Evolutionary conservation across 2,888 invertebrate genomes (phyloP), one percentile per base, ranked within the genome.

Genomic region (Metacarcinus magister): DNA sequence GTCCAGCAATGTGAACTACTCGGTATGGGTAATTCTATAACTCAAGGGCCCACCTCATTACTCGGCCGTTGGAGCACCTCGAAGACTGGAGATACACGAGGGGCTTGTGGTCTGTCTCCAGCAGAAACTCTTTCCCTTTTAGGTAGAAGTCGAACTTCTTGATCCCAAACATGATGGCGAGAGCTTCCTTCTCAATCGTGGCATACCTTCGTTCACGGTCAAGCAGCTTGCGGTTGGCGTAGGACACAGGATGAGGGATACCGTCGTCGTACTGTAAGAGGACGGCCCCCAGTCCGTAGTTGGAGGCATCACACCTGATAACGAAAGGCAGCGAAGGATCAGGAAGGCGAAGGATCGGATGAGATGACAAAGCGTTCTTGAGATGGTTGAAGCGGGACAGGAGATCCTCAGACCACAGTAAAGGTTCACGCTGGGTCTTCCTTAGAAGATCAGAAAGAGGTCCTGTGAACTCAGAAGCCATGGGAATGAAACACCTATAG

Each of bases 31-130:
- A 95, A 0, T 87, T 10, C 44, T 93, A 89, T 7, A 93, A 16
- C 0, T 5, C 0, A 13, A 95, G 46, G 19, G 94, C 95, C 94
- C 95, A 95, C 10, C 94, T 46, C 16, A 60, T 7, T 8, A 94
- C 7, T 7, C 93, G 19, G 16, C 0, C n/a, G 39, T 95, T 95
- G 2, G 2, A 23, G 43, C 91, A n/a, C 39, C 90, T 95, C 5
- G 75, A 44, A 39, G 16, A 48, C 7, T 82, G 48, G 13, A 95
- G 54, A 46, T 95, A 93, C 8, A 95, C 48, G 5, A 95, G 54
- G 19, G 95, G 93, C 32, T 75, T 46, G 39, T 95, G 95, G 46
- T 95, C 93, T 0, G 60, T 60, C 46, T 95, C 95, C n/a, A 95
- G 39, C 0, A 95, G 0, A 39, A 95, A 95, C 7, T 93, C 87